Conservation (phyloP, 1,140 invertebrate species). For the Oreohelix idahoensis region DNA sequence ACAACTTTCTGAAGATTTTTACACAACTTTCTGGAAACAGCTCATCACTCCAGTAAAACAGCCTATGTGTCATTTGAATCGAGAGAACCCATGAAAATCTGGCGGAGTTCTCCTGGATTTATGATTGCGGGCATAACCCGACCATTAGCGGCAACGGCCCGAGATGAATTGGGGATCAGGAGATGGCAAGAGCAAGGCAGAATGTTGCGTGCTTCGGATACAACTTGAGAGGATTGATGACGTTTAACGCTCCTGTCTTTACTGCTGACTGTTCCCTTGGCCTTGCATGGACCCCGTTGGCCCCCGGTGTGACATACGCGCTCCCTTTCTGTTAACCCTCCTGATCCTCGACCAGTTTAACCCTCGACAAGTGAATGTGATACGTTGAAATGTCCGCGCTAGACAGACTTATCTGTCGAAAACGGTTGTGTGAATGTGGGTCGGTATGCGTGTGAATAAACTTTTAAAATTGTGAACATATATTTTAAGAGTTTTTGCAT, state of each 20-base stretch:
- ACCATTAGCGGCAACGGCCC: background rate
- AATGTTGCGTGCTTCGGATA: background rate
- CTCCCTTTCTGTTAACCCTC: background rate
- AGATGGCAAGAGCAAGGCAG: background rate
- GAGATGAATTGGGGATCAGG: constrained; percentile 21
- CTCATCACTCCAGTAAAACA: background rate
- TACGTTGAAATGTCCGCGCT: background rate
- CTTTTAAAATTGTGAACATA: too few relatives aligned
- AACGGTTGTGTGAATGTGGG: background rate
- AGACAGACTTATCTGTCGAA: background rate
- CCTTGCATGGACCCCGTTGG: background rate
- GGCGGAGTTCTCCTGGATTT: background rate
- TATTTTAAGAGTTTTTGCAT: too few relatives aligned
- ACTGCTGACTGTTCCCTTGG: background rate
- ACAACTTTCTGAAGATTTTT: too few relatives aligned
- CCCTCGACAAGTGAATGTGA: background rate
- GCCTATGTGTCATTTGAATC: background rate
- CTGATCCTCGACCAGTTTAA: background rate
- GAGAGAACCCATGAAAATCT: background rate
- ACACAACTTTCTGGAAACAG: background rate
- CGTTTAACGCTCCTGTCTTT: background rate
- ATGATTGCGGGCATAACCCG: constrained; percentile 26
- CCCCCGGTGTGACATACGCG: constrained; percentile 19
- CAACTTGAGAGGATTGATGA: constrained; percentile 12
- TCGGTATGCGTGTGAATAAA: background rate